Base-by-base conservation (phyloP, 2,888 invertebrate species). In the Adela reaumurella region DNA sequence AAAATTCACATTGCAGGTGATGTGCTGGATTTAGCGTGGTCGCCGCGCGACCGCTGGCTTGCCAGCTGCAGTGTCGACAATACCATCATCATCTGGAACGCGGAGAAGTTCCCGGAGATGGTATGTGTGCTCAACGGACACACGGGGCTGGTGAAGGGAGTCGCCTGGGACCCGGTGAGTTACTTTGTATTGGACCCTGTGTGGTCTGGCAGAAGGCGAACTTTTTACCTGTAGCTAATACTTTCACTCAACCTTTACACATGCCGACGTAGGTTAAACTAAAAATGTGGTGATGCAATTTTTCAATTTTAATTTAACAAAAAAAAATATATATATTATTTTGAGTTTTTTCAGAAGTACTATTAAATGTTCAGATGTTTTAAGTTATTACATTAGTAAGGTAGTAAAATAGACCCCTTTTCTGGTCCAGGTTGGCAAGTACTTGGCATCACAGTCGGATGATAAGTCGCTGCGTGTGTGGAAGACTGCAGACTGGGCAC, bases 11-110 rank as follows among this genome's bases (percentile, higher is more conserved):
- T 14, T 14, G 1, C 63, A 73, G 84, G 88, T 43, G 98, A 99
- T 81, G 92, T 99, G 1, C 73, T 99, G 14, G 97, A 97, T 70
- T 74, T 98, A 29, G 93, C 97, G 0, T 99, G 98, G 98, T 97
- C 97, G 0, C 95, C 94, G 0, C 84, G 91, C 56, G 97, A 96
- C 70, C 86, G 88, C 19, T 97, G 92, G 89, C 69, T 99, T 47
- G 99, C 98, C 6, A 94, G 97, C 46, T 94, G 96, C 59, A 97
- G 97, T 57, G 92, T 99, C 0, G 99, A 99, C 70, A 97, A 97
- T 65, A 91, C 91, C 1, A 89, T 98, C n/a, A 94, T 97, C 45
- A 87, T 99, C 43, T 99, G 99, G 98, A 95, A 97, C 67, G 93
- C 92, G 0, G 87, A 89, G 46, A 92, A 94, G 58, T 90, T 97